These are phyloP conservation scores for Fulica atra DNA, from an alignment of 2,113 vertebrate species.

Conservation along the genomic window DNA sequence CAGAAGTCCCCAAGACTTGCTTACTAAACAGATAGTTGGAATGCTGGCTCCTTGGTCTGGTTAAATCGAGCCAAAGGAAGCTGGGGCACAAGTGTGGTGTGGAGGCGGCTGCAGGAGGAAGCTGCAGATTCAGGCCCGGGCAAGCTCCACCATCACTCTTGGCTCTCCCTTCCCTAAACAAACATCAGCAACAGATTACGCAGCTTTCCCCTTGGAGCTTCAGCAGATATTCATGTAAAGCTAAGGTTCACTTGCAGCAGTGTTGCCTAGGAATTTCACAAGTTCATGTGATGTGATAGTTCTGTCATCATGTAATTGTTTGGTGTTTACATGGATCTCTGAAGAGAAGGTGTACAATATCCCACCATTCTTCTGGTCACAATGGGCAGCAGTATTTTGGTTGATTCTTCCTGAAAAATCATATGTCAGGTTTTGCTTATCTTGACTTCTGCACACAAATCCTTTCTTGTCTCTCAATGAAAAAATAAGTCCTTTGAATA, in stretches of 20 bases:
- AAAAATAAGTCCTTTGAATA: not conserved
- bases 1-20: slow-evolving; percentile 68
- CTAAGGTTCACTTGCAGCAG: not conserved
- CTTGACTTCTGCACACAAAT: not conserved
- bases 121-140: slow-evolving; percentile 13
- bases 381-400: not conserved
- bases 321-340: not conserved
- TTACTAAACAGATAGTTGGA: slow-evolving; percentile 77
- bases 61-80: slow-evolving; percentile 64
- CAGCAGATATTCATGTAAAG: not conserved
- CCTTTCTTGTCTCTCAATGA: not conserved
- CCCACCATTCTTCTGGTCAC: not conserved
- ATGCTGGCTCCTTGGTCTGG: slow-evolving; percentile 54
- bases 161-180: slow-evolving; percentile 38
- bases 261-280: not conserved
- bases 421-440: not conserved
- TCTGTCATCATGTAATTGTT: not conserved
- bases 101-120: slow-evolving; percentile 20
- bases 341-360: not conserved
- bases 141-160: not conserved
- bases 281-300: not conserved
- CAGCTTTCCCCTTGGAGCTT: not conserved
- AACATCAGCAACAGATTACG: not conserved
- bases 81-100: not conserved
- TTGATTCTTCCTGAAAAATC: not conserved